A percentile compares a stretch with the other conserved stretches of the same genome.
Conservation (phyloP, 2,888 invertebrate genomes). For the Patella caerulea region DNA sequence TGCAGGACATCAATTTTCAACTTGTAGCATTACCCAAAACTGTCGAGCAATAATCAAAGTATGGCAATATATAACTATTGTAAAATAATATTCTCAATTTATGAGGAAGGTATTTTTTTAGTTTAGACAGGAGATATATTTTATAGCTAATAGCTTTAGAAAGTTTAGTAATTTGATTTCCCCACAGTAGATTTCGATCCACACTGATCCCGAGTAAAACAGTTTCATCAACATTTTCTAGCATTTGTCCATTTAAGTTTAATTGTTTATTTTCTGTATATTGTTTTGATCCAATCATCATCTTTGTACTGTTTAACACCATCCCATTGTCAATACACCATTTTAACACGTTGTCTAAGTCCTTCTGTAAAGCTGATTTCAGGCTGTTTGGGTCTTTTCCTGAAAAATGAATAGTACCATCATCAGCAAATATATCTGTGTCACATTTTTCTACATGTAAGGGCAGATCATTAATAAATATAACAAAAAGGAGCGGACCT, state of each 20-base stretch:
- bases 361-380: background rate
- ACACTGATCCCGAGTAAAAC: background rate
- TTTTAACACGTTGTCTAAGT: background rate
- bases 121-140: background rate
- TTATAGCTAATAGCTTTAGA: background rate
- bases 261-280: background rate
- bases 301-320: background rate
- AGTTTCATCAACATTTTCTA: background rate
- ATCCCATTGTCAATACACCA: conserved; percentile 2
- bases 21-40: background rate
- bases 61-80: background rate
- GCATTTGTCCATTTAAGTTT: background rate
- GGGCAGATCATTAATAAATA: background rate
- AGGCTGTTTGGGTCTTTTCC: background rate
- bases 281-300: background rate
- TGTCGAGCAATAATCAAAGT: background rate
- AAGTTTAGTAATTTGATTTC: background rate
- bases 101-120: background rate
- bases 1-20: background rate
- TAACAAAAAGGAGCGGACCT: background rate
- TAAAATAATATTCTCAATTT: background rate
- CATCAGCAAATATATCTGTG: background rate
- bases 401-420: background rate
- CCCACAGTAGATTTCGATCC: background rate
- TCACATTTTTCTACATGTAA: background rate